Percentiles rank a stretch among this genome's conserved stretches.
These are phyloP conservation scores for Gambelia wislizenii DNA, from an alignment of 2,797 vertebrate genomes.

Conservation along the genomic window DNA sequence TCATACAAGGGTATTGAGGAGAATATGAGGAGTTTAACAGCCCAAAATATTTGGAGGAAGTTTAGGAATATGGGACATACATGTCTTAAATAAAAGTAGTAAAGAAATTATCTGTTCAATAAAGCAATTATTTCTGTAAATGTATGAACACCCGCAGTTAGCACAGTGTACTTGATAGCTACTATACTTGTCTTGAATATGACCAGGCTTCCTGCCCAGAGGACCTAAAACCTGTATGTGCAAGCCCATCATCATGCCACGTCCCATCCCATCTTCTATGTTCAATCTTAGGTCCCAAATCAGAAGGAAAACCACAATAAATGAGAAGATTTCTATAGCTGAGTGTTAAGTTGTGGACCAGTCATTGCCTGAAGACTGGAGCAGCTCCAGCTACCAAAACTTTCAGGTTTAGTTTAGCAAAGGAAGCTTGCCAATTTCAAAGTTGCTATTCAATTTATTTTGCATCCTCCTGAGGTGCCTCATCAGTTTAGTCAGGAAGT, in stretches of 20 bases:
- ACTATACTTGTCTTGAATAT: not conserved
- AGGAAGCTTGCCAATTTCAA: constrained; percentile 24
- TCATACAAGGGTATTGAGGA: not conserved
- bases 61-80: not conserved
- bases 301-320: not conserved
- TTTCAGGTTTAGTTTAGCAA: not conserved
- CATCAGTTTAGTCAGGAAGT: not conserved
- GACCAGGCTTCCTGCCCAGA: not conserved
- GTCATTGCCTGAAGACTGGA: not conserved
- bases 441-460: constrained; percentile 17
- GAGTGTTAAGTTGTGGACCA: not conserved
- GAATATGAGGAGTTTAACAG: not conserved
- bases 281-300: not conserved
- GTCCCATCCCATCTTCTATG: not conserved
- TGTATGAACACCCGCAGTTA: not conserved
- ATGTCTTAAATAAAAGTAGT: not conserved
- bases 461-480: constrained; percentile 33
- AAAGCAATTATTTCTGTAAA: not conserved
- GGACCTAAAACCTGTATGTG: not conserved
- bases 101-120: not conserved
- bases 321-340: not conserved
- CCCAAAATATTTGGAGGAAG: not conserved
- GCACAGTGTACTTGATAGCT: too few relatives aligned
- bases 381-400: not conserved
- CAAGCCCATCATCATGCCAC: not conserved